Conservation (phyloP, 2,888 invertebrate species). For the Platycheirus rosarum region DNA sequence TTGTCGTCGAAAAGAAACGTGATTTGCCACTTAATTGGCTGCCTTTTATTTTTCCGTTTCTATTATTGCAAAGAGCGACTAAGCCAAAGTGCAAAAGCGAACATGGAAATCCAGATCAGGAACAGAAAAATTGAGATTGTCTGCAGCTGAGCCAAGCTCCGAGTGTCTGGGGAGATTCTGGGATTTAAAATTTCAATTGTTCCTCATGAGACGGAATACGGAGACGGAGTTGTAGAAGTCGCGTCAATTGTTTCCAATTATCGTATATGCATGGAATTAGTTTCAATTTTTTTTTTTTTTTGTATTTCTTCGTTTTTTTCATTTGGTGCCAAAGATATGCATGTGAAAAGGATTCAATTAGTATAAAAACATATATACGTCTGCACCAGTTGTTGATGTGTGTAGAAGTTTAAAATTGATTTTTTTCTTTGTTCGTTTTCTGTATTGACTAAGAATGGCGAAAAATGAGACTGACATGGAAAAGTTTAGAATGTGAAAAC, state of each 20-base stretch:
- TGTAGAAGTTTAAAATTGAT: conserved; percentile 34
- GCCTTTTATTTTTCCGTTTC: conserved; percentile 62
- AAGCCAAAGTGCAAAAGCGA: conserved; percentile 8
- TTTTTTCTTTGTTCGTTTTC: conserved; percentile 6
- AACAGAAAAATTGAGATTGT: not conserved
- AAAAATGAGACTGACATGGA: no score
- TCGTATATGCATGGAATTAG: conserved; percentile 42
- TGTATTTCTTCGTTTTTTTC: not conserved
- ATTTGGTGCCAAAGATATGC: conserved; percentile 25
- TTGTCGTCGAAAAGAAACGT: conserved; percentile 54
- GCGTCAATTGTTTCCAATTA: conserved; percentile 65
- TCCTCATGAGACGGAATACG: conserved; percentile 29
- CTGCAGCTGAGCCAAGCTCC: conserved; percentile 16
- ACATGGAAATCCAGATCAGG: conserved; percentile 27
- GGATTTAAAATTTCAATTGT: conserved; percentile 61
- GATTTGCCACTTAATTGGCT: conserved; percentile 73
- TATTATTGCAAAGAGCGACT: conserved; percentile 13
- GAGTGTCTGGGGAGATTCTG: conserved; percentile 48
- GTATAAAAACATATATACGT: conserved; percentile 3
- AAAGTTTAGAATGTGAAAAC: conserved; percentile 17
- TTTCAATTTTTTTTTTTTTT: conserved; percentile 7
- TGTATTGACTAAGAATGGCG: not conserved
- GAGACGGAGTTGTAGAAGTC: no score
- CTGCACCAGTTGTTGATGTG: conserved; percentile 32
- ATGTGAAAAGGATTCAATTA: conserved; percentile 58